Evolutionary conservation across 2,797 vertebrate genomes (phyloP).

Genomic region (Ambastaia sidthimunki): DNA sequence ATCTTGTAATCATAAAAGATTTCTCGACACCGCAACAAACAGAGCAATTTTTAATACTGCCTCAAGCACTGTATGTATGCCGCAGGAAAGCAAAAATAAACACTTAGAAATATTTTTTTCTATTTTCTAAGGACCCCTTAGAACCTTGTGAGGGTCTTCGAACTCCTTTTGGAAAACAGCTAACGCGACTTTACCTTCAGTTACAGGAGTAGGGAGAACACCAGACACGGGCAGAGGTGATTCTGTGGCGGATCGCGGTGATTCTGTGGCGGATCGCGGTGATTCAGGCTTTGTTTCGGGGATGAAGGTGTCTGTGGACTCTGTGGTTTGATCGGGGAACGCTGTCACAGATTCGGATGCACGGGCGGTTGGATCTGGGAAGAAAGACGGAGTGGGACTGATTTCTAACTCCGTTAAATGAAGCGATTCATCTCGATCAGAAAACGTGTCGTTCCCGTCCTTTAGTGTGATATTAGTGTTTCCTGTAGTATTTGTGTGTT

Average conservation of each 20-base stretch:
- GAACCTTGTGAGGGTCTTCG: no score
- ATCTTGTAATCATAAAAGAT: no score
- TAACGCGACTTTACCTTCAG: background rate
- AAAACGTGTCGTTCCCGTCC: constrained; percentile 20
- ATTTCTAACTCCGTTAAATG: background rate
- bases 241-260: background rate
- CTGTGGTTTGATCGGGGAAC: background rate
- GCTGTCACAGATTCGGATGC: background rate
- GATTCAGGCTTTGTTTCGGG: background rate
- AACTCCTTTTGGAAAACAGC: no score
- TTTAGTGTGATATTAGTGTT: constrained; percentile 31
- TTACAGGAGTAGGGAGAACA: background rate
- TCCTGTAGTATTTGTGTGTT: constrained; percentile 9
- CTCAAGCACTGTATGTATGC: no score
- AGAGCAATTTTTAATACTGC: no score
- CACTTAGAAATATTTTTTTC: no score
- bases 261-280: background rate
- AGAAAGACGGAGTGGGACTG: background rate
- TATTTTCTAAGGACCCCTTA: no score
- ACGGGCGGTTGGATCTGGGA: background rate
- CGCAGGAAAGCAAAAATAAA: no score
- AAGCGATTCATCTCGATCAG: constrained; percentile 1
- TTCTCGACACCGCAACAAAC: no score
- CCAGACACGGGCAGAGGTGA: background rate
- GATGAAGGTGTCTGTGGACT: background rate